These are phyloP conservation scores for Aldrovandia affinis DNA, from an alignment of 2,797 vertebrate species.

Conservation along the genomic window DNA sequence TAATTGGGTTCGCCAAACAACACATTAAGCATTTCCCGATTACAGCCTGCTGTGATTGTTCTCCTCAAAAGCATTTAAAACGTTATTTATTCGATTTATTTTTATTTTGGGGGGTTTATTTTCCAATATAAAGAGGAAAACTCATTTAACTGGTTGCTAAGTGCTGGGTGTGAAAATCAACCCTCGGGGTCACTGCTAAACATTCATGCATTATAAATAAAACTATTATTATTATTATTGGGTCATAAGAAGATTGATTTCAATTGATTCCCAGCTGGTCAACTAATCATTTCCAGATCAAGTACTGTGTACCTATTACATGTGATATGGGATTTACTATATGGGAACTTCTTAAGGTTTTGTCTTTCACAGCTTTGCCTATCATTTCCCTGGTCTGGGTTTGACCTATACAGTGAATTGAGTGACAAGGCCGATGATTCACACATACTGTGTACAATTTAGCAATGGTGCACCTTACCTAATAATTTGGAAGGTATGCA, in stretches of 20 bases:
- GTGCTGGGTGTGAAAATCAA: neutral
- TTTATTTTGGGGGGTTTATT: too few relatives aligned
- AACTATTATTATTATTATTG: neutral
- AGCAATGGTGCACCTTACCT: too few relatives aligned
- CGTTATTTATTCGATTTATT: neutral
- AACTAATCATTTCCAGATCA: neutral
- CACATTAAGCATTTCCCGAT: slow-evolving; percentile 1
- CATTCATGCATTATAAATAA: neutral
- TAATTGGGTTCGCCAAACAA: neutral
- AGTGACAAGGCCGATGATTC: neutral
- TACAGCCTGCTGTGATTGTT: neutral
- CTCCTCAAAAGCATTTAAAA: neutral
- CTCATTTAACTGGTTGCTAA: neutral
- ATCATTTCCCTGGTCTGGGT: neutral
- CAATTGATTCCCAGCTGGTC: neutral
- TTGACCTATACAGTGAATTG: neutral
- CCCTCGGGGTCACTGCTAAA: neutral
- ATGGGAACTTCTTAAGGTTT: too few relatives aligned
- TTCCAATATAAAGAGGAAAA: neutral
- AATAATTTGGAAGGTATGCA: too few relatives aligned
- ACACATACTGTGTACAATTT: neutral
- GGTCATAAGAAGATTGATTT: neutral
- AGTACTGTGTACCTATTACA: neutral
- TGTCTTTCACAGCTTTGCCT: neutral
- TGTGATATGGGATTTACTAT: too few relatives aligned